Evolutionary conservation across 35 echinoderm and acorn worm genomes (phyloP).

Genomic region (Chiridota heheva): DNA sequence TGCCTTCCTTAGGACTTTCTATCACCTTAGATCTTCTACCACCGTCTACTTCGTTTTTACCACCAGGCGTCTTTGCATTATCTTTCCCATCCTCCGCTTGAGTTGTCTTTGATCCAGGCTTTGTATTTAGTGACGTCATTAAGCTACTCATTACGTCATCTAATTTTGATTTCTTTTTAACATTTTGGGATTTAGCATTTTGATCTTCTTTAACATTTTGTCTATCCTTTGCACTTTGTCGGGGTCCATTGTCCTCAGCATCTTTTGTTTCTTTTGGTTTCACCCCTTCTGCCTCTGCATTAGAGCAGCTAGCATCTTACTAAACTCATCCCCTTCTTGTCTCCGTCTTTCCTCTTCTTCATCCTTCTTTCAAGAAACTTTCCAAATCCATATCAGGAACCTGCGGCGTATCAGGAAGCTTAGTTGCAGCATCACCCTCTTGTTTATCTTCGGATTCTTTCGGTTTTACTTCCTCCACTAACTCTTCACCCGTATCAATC

Average conservation of each 20-base stretch:
- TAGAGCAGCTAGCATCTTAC: slow-evolving; percentile 19
- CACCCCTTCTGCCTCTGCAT: neutral
- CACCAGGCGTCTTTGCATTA: neutral
- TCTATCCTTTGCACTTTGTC: too few species aligned
- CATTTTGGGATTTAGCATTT: too few species aligned
- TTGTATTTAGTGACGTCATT: too few species aligned
- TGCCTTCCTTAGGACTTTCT: too few species aligned
- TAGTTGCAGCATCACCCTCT: too few species aligned
- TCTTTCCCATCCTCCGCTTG: neutral
- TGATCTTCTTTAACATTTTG: too few species aligned
- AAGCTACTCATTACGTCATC: too few species aligned
- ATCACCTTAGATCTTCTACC: too few species aligned
- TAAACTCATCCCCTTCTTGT: slow-evolving; percentile 25
- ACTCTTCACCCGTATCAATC: slow-evolving; percentile 23
- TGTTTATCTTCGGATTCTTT: slow-evolving; percentile 25
- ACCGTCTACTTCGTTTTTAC: neutral
- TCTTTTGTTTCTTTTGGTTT: neutral
- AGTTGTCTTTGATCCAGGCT: too few species aligned
- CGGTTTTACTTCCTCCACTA: slow-evolving; percentile 10
- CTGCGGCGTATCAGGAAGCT: too few species aligned
- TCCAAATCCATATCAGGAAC: slow-evolving; percentile 32
- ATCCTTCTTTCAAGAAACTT: slow-evolving; percentile 23
- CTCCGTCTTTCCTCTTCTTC: slow-evolving; percentile 6
- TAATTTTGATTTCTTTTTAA: too few species aligned
- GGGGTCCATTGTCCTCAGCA: neutral